Evolutionary conservation across 2,888 invertebrate species (phyloP), one percentile per base, ranked within the genome.

Genomic region (Clistopyga incitator): DNA sequence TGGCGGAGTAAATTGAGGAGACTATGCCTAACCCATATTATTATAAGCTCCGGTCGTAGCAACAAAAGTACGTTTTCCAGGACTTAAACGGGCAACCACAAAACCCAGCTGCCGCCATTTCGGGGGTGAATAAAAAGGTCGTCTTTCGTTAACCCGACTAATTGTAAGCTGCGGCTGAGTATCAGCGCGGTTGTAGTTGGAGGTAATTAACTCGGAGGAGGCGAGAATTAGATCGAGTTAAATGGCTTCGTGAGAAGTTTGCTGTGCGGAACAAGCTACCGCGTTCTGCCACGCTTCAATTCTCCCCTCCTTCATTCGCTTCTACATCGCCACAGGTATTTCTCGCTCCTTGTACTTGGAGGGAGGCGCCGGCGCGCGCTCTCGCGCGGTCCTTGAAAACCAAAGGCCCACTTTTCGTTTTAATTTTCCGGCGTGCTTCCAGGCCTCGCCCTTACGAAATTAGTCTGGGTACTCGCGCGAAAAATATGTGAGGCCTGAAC

Each of bases 171-270:
- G 25, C 25, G 70, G 34, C 20, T 42, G 18, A 54, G 64, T 71
- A 78, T 78, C 59, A 61, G 78, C 50, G 71, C 45, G 56, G 47
- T 70, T 68, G 59, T 56, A 81, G 67, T 71, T 76, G 45, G 29
- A 74, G 61, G 76, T 76, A 76, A 81, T 81, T 81, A 81, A 81
- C 81, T 76, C 61, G 45, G 20, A 78, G 78, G 54, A 76, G 81
- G 68, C 81, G 76, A 61, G 75, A 81, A 76, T 81, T 81, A 81
- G 75, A 70, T 70, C 76, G 64, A 76, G 61, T 81, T 81, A 81
- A 81, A 76, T 81, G 81, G 52, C 70, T 76, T 81, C 81, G 76
- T 76, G 81, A 76, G 76, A 74, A 81, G 59, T 81, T 81, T 68
- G 68, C 52, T 71, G 45, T 18, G 54, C 64, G 42, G 70, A 70